Conservation (phyloP, 1,140 invertebrate genomes). For the Pectinophora gossypiella region DNA sequence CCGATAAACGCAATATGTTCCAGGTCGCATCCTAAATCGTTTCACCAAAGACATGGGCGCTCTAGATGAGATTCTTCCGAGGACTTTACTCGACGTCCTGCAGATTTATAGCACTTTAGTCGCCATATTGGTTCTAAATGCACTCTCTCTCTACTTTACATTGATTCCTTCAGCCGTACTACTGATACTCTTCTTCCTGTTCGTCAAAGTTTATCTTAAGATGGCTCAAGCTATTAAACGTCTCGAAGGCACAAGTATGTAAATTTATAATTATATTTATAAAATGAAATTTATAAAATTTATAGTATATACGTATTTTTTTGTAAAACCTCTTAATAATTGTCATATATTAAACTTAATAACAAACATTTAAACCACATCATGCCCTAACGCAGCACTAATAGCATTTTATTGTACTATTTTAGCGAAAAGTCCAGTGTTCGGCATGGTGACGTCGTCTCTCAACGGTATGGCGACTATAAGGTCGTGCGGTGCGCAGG, state of each 20-base stretch:
- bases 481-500: constrained; percentile 79
- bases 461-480: constrained; percentile 87
- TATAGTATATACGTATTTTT: no score
- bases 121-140: constrained; percentile 79
- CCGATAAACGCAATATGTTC: no score
- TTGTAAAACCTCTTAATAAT: no score
- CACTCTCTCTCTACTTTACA: constrained; percentile 84
- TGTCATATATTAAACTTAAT: no score
- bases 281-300: constrained; percentile 1
- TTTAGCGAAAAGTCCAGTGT: constrained; percentile 85
- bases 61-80: constrained; percentile 90
- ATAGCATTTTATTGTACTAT: no score
- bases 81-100: constrained; percentile 85
- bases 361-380: no score
- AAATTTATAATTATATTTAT: no score
- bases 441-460: constrained; percentile 85
- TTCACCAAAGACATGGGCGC: constrained; percentile 87
- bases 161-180: constrained; percentile 82
- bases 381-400: no score
- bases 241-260: constrained; percentile 87
- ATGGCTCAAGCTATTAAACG: constrained; percentile 90
- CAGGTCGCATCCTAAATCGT: constrained; percentile 83
- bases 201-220: constrained; percentile 85
- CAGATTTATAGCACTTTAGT: constrained; percentile 78
- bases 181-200: constrained; percentile 79